Evolutionary conservation across 1,140 invertebrate species (phyloP), one percentile per base, ranked within the genome.

Genomic region (Sycobia sp.): DNA sequence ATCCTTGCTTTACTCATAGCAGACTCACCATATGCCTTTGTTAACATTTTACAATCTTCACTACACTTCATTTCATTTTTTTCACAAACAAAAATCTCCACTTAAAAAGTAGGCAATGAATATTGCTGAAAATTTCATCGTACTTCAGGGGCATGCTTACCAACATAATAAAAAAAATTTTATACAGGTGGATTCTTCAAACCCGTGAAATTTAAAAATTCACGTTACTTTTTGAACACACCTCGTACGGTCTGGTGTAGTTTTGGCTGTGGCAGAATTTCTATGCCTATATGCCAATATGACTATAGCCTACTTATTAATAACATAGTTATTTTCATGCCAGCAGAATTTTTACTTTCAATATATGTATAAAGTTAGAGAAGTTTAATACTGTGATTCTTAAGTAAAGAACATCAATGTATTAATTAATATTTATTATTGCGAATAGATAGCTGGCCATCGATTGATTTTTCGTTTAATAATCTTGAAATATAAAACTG

Each of bases 101-200:
- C 4, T 51, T 18, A 51, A 18, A 34, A 51, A 51, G 29, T 18
- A 51, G 20, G 23, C 32, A 54, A 27, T 38, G 36, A 38, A 54
- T 54, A 54, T 29, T 32, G 50, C 36, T 54, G 50, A 54, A 54
- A 54, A 38, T 54, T 38, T 38, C 22, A 54, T 54, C 27, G 14
- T 54, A 54, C 36, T 38, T 38, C 27, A 16, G 27, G 27, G 49
- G 29, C 36, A 54, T 38, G 36, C 23, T 14, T 54, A 54, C 50
- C 50, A 54, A 54, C 34, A 54, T 29, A 39, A 54, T 39, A 54
- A 54, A 54, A 54, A 54, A 54, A 54, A 54, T 38, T 51, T 39
- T 54, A 32, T 54, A 54, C 32, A 34, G 18, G 27, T 9, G 47
- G 27, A 50, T n/a, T 38, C 36, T 38, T 34, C 32, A 23, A 54